phyloP scores from a whole-genome alignment of 2,797 vertebrate genomes.

The Kryptolebias ocellatus region DNA sequence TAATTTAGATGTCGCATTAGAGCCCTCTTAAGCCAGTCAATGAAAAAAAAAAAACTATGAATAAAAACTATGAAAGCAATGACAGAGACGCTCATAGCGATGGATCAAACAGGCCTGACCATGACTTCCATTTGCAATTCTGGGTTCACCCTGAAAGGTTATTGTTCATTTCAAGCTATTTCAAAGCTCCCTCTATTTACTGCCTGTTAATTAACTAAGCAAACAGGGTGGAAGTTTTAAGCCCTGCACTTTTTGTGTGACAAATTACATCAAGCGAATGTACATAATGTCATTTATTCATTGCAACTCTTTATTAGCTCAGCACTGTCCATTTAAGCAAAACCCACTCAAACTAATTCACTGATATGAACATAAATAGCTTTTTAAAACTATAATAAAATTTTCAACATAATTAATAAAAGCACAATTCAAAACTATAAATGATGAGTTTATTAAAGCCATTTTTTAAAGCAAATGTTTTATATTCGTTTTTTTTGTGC shows the following conservation, averaged over 20 bases:
- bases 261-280: conserved; percentile 72
- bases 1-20: conserved; percentile 77
- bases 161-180: conserved; percentile 73
- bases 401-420: conserved; percentile 29
- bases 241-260: conserved; percentile 42
- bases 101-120: conserved; percentile 71
- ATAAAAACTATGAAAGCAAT: conserved; percentile 71
- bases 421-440: conserved; percentile 12
- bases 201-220: conserved; percentile 73
- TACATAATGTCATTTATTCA: conserved; percentile 66
- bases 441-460: conserved; percentile 17
- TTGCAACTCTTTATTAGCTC: conserved; percentile 59
- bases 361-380: conserved; percentile 49
- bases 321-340: conserved; percentile 64
- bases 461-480: conserved; percentile 18
- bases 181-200: conserved; percentile 71
- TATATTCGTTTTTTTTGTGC: conserved; percentile 37
- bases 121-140: conserved; percentile 72
- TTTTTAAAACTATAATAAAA: conserved; percentile 53
- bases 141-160: conserved; percentile 77
- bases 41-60: conserved; percentile 55
- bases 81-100: conserved; percentile 62
- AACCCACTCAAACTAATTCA: conserved; percentile 63
- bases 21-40: conserved; percentile 71
- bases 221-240: conserved; percentile 71